phyloP scores from a whole-genome alignment of 1,140 invertebrate genomes.

The Drosophila repletoides region DNA sequence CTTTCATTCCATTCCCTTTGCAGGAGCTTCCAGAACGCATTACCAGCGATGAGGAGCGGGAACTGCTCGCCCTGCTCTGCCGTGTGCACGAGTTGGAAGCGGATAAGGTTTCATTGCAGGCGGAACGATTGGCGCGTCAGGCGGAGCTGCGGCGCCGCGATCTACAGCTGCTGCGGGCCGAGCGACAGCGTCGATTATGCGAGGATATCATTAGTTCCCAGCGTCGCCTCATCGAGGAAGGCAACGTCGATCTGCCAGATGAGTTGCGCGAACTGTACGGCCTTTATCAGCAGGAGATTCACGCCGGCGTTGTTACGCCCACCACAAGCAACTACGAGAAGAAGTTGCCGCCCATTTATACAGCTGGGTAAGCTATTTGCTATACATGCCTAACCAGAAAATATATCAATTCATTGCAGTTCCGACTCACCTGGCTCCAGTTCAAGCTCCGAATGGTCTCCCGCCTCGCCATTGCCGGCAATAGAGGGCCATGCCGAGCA shows the following conservation, averaged over 20 bases:
- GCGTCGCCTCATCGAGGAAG: constrained; percentile 91
- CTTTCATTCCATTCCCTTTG: constrained; percentile 18
- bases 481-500: constrained; percentile 65
- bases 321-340: constrained; percentile 67
- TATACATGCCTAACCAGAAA: not conserved
- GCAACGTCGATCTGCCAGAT: constrained; percentile 87
- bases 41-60: constrained; percentile 92
- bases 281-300: constrained; percentile 93
- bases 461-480: constrained; percentile 71
- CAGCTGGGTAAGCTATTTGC: constrained; percentile 63
- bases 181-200: constrained; percentile 91
- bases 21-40: constrained; percentile 92
- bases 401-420: constrained; percentile 22
- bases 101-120: constrained; percentile 93
- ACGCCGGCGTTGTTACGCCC: constrained; percentile 84
- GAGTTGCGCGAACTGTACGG: constrained; percentile 93
- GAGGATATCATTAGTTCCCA: constrained; percentile 96
- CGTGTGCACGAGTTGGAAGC: constrained; percentile 95
- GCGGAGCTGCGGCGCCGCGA: constrained; percentile 93
- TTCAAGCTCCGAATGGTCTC: constrained; percentile 81
- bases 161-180: constrained; percentile 91
- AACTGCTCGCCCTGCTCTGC: constrained; percentile 91
- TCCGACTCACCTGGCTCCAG: constrained; percentile 81
- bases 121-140: constrained; percentile 91
- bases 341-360: constrained; percentile 81